Percentiles rank a stretch among this genome's conserved stretches.
These are phyloP conservation scores for Hirtodrosophila histrioides DNA, from an alignment of 2,888 invertebrate genomes.

Conservation along the genomic window DNA sequence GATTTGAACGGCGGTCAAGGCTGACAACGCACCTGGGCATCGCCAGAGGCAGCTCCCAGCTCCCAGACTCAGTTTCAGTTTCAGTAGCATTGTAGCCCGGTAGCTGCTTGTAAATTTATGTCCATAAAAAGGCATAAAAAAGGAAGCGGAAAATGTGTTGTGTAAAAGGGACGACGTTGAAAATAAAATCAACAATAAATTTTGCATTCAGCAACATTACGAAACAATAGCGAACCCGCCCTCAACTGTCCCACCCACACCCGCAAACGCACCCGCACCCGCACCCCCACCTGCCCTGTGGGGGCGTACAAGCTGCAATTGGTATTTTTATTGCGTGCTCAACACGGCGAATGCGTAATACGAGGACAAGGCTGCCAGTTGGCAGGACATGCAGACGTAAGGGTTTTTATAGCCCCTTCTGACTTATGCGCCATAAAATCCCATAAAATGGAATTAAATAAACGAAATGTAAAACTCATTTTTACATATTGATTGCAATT, in stretches of 20 bases:
- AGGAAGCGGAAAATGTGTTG: conserved; percentile 77
- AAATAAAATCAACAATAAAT: conserved; percentile 80
- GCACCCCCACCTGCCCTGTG: conserved; percentile 3
- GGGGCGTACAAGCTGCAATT: conserved; percentile 66
- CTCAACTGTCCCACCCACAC: not conserved
- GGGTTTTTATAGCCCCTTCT: conserved; percentile 67
- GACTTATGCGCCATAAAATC: conserved; percentile 76
- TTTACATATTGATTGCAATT: conserved; percentile 73
- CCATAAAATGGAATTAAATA: conserved; percentile 78
- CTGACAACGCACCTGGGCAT: conserved; percentile 64
- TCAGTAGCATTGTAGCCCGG: conserved; percentile 25
- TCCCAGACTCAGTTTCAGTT: conserved; percentile 8
- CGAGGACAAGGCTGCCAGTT: conserved; percentile 47
- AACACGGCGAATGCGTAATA: conserved; percentile 79
- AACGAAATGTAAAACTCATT: conserved; percentile 68
- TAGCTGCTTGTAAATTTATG: conserved; percentile 77
- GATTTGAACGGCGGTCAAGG: conserved; percentile 71
- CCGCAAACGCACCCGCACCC: not conserved
- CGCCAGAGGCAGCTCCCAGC: conserved; percentile 13
- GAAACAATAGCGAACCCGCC: conserved; percentile 68
- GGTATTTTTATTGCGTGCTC: conserved; percentile 80
- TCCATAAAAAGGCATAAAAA: conserved; percentile 78
- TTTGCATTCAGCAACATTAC: conserved; percentile 76
- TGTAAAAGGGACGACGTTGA: conserved; percentile 77
- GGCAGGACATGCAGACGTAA: conserved; percentile 55